Evolutionary conservation across 2,113 vertebrate species (phyloP).

Genomic region (Lathamus discolor): DNA sequence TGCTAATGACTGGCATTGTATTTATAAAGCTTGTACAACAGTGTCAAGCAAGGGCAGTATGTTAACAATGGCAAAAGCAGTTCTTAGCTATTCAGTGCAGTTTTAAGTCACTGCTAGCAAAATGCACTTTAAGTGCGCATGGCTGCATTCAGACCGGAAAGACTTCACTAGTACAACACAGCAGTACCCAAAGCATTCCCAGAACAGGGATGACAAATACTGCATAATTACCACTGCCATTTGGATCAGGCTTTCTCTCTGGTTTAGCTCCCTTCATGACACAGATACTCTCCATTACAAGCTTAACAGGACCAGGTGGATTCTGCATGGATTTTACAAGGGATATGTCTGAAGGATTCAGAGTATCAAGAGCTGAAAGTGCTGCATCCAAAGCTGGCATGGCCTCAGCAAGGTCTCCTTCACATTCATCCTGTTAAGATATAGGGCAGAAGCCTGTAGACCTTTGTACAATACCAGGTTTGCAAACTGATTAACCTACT

Average conservation of each 20-base stretch:
- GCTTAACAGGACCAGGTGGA: constrained; percentile 87
- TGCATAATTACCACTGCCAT: constrained; percentile 80
- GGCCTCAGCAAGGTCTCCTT: constrained; percentile 89
- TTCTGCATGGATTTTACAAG: constrained; percentile 93
- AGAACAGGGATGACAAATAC: not conserved
- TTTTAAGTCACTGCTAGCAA: not conserved
- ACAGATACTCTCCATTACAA: constrained; percentile 95
- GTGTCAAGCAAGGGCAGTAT: not conserved
- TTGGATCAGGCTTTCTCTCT: constrained; percentile 89
- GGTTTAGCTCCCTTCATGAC: constrained; percentile 89
- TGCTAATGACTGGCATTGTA: not conserved
- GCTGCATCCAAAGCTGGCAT: constrained; percentile 90
- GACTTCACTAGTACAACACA: not conserved
- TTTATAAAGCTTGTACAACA: not conserved
- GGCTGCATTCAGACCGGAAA: not conserved
- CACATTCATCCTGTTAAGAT: constrained; percentile 85
- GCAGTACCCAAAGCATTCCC: not conserved
- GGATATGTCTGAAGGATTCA: constrained; percentile 89
- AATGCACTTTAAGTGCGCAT: not conserved
- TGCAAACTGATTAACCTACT: not conserved
- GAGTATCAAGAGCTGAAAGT: constrained; percentile 85
- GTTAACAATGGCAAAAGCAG: not conserved
- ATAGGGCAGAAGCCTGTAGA: not conserved
- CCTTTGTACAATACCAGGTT: not conserved
- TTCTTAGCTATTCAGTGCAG: not conserved